Evolutionary conservation across 2,888 invertebrate species (phyloP).

Genomic region (Parnassius orleans): DNA sequence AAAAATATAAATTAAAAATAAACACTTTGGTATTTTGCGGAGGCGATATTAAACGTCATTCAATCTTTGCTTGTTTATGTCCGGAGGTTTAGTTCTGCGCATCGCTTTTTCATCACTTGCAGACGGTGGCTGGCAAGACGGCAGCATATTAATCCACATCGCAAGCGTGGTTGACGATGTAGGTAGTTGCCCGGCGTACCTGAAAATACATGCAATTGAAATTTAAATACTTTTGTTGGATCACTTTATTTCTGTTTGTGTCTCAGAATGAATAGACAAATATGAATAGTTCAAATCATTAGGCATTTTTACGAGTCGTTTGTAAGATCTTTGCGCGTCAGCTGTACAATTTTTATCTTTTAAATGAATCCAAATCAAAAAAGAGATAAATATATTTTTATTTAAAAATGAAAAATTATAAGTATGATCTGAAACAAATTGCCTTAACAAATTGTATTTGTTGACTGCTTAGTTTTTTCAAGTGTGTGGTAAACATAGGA

Average conservation of each 20-base stretch:
- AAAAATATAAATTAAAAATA: background rate
- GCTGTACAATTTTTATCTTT: no score
- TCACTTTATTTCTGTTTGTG: background rate
- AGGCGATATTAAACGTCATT: conserved; percentile 26
- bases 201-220: conserved; percentile 24
- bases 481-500: no score
- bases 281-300: no score
- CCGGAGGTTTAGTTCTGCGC: conserved; percentile 70
- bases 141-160: conserved; percentile 66
- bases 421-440: no score
- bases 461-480: no score
- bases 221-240: background rate
- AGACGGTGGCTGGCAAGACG: conserved; percentile 45
- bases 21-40: conserved; percentile 43
- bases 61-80: conserved; percentile 45
- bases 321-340: no score
- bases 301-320: no score
- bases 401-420: no score
- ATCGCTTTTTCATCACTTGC: conserved; percentile 50
- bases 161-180: conserved; percentile 35
- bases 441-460: no score
- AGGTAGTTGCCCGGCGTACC: conserved; percentile 27
- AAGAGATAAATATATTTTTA: no score
- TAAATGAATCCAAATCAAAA: no score
- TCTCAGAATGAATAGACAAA: background rate